Conservation (phyloP, 2,797 vertebrate genomes). For the Psittacula derbiana region DNA sequence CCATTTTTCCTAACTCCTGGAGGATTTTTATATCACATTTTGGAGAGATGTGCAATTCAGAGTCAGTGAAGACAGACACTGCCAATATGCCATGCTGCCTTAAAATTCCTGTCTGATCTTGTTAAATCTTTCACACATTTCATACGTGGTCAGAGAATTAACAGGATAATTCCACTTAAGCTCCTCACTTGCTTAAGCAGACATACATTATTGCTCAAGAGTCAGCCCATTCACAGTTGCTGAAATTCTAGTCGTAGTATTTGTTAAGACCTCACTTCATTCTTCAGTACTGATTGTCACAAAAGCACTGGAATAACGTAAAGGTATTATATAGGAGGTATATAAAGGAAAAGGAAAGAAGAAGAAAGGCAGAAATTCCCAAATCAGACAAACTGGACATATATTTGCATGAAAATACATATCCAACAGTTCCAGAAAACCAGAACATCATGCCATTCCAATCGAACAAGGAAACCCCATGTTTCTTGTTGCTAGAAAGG, state of each 20-base stretch:
- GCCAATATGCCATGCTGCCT: neutral
- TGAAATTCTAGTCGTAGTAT: neutral
- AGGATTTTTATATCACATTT: neutral
- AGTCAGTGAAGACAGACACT: neutral
- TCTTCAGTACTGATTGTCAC: neutral
- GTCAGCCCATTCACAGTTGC: neutral
- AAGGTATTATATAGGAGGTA: neutral
- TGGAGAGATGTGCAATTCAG: neutral
- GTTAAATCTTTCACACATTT: constrained; percentile 26
- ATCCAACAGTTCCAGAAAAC: neutral
- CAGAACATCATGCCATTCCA: neutral
- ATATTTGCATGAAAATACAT: neutral
- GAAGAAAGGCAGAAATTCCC: neutral
- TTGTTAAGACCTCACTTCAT: neutral
- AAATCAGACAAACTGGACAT: neutral
- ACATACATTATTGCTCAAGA: neutral
- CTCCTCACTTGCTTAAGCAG: neutral
- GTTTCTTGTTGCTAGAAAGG: neutral
- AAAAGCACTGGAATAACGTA: neutral
- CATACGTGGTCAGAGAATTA: constrained; percentile 41
- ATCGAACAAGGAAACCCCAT: neutral
- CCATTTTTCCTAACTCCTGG: neutral
- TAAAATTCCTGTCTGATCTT: constrained; percentile 9
- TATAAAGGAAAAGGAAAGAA: neutral
- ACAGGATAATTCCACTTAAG: constrained; percentile 41